Conservation (phyloP, 2,113 vertebrate species). For the Sceloporus undulatus region DNA sequence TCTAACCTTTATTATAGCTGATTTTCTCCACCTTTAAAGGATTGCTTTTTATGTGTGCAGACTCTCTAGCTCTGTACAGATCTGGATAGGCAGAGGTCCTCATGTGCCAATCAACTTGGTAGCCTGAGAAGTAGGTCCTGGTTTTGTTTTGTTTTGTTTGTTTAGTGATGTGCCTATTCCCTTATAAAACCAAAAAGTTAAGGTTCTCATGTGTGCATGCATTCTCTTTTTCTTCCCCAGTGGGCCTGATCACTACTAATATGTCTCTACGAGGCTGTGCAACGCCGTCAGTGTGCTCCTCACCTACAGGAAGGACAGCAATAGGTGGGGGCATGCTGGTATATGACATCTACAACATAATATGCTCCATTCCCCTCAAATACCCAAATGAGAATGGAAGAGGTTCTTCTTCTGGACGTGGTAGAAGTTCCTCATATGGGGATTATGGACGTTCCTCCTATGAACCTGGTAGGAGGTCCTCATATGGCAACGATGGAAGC, state of each 20-base stretch:
- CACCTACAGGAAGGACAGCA: accelerated
- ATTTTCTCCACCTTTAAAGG: too few relatives aligned
- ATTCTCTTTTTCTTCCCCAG: not conserved
- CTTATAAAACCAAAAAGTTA: not conserved
- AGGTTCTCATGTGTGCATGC: not conserved
- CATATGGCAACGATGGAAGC: too few relatives aligned
- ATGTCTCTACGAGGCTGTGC: not conserved
- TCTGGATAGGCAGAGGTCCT: not conserved
- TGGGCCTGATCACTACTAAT: not conserved
- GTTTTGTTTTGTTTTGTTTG: not conserved
- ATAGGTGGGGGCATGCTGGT: not conserved
- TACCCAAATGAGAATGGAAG: not conserved
- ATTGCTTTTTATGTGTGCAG: not conserved
- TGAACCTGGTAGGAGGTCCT: too few relatives aligned
- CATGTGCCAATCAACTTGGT: not conserved
- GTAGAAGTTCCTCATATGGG: too few relatives aligned
- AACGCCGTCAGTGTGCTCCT: not conserved
- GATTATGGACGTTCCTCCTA: too few relatives aligned
- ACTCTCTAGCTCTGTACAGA: not conserved
- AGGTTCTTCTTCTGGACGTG: too few relatives aligned
- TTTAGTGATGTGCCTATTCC: not conserved
- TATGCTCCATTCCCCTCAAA: not conserved
- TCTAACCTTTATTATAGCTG: too few relatives aligned
- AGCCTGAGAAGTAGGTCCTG: not conserved
- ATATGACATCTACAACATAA: accelerated